These are phyloP conservation scores for Etheostoma spectabile DNA, from an alignment of 2,113 vertebrate genomes.

Conservation along the genomic window DNA sequence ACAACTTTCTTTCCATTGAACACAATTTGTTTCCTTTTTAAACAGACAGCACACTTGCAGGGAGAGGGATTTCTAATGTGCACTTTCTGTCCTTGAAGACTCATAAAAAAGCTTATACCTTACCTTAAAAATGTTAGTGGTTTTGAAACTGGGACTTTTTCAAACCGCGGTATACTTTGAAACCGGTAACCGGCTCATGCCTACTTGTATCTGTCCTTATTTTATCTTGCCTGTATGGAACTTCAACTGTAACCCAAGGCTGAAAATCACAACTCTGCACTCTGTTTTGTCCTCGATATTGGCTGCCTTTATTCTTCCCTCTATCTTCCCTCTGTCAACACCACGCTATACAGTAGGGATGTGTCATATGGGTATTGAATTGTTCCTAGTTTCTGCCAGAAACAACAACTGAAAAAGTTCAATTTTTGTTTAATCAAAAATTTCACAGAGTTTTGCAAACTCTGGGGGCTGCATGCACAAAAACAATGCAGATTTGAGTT, in stretches of 20 bases:
- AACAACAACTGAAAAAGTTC: constrained; percentile 55
- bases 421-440: constrained; percentile 65
- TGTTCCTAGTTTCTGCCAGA: constrained; percentile 60
- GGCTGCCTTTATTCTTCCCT: constrained; percentile 48
- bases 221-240: constrained; percentile 5
- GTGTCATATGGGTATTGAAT: constrained; percentile 60
- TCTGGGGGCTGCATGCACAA: constrained; percentile 32
- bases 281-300: constrained; percentile 41
- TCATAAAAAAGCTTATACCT: no score
- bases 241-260: constrained; percentile 20
- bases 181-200: no score
- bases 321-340: constrained; percentile 57
- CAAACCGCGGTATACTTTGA: no score
- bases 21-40: no score
- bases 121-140: no score
- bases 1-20: no score
- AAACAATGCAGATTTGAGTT: constrained; percentile 41
- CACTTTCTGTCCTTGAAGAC: no score
- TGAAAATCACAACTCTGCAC: constrained; percentile 39
- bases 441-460: constrained; percentile 43
- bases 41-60: no score
- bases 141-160: no score
- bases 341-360: constrained; percentile 46
- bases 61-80: no score
- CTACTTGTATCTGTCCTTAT: constrained; percentile 3